Evolutionary conservation across 1,140 invertebrate species (phyloP).

Genomic region (Leptinotarsa undecemlineata): DNA sequence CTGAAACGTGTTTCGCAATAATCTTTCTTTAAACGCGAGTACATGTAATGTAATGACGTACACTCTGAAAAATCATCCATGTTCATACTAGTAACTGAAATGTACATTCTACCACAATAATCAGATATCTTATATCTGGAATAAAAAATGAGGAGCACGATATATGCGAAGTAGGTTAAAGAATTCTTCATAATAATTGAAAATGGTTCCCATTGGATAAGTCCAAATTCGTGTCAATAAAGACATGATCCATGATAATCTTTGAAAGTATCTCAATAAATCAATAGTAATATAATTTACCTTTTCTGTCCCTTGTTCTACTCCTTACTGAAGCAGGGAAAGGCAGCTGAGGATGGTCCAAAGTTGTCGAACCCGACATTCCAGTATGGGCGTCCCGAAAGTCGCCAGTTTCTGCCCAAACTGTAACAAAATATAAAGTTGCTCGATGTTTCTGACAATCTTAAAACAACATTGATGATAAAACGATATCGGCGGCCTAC

Average conservation of each 20-base stretch:
- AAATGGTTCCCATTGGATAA: not conserved
- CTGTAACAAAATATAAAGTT: slow-evolving; percentile 64
- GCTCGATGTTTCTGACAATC: not conserved
- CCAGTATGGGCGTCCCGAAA: slow-evolving; percentile 76
- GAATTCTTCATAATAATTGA: not conserved
- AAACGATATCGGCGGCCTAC: no score
- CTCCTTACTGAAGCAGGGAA: slow-evolving; percentile 63
- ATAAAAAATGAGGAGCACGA: no score
- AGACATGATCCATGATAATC: not conserved
- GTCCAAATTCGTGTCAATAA: not conserved
- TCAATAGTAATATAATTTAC: slow-evolving; percentile 55
- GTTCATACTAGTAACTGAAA: no score
- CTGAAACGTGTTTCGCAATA: no score
- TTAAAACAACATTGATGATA: not conserved
- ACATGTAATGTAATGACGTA: no score
- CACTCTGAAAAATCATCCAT: no score
- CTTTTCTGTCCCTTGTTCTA: slow-evolving; percentile 69
- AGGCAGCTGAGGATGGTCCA: slow-evolving; percentile 67
- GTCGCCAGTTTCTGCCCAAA: slow-evolving; percentile 82
- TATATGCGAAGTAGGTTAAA: no score
- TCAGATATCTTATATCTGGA: no score
- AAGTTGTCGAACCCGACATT: slow-evolving; percentile 56
- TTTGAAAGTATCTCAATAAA: no score
- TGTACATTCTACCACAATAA: no score
- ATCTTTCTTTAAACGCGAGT: no score